Conservation (phyloP, 2,113 vertebrate species). For the Ariopsis seemanni region DNA sequence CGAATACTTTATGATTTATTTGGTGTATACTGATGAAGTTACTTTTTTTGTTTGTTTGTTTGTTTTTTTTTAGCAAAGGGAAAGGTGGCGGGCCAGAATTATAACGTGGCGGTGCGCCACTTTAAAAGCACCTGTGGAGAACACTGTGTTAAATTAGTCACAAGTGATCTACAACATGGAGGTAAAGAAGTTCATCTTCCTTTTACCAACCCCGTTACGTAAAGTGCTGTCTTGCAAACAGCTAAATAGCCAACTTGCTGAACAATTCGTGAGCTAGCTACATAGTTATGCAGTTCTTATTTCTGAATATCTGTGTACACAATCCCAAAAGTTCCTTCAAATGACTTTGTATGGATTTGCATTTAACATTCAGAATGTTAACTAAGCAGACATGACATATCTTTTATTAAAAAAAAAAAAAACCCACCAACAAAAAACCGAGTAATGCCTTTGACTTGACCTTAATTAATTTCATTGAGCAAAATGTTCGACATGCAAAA, state of each 20-base stretch:
- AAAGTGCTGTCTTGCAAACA: neutral
- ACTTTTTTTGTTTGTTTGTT: no score
- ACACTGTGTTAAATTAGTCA: neutral
- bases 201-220: neutral
- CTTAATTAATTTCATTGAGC: constrained; percentile 22
- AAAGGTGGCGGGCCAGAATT: no score
- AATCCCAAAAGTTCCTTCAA: neutral
- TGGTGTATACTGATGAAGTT: no score
- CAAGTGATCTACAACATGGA: neutral
- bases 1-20: no score
- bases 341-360: neutral
- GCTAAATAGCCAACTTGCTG: neutral
- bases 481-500: constrained; percentile 8
- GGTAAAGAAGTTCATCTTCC: neutral
- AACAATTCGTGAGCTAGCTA: neutral
- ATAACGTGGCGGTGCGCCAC: no score
- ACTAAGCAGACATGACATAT: neutral
- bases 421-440: neutral
- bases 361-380: neutral
- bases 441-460: constrained; percentile 11
- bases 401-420: neutral
- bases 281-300: neutral
- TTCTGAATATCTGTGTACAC: neutral
- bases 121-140: no score
- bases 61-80: no score